Percentiles rank a stretch among this genome's conserved stretches.
phyloP scores from a whole-genome alignment of 2,888 invertebrate genomes.

The Harmothoe impar region DNA sequence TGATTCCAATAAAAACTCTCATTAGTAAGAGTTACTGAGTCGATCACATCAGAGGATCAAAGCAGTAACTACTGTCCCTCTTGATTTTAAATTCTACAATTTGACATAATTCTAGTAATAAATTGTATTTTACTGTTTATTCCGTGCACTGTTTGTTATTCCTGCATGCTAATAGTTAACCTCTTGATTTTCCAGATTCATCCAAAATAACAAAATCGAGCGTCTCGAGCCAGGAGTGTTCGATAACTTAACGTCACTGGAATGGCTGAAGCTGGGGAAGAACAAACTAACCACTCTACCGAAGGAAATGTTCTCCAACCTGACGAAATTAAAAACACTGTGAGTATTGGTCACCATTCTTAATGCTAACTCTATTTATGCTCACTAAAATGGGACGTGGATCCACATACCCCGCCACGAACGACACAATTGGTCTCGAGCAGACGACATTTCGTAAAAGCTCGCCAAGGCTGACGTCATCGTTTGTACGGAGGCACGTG shows the following conservation, averaged over 20 bases:
- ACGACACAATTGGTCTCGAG: too few species aligned
- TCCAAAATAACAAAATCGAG: conserved; percentile 90
- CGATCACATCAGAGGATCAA: too few species aligned
- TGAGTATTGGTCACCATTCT: conserved; percentile 85
- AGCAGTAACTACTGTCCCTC: too few species aligned
- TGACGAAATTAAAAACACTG: conserved; percentile 89
- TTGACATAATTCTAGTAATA: too few species aligned
- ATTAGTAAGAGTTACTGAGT: too few species aligned
- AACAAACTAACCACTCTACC: conserved; percentile 87
- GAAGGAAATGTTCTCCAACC: conserved; percentile 89
- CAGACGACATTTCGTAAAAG: too few species aligned
- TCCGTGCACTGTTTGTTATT: neutral
- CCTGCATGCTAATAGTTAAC: neutral
- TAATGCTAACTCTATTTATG: neutral
- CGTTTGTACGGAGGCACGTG: neutral
- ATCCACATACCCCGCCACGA: too few species aligned
- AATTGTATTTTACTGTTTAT: neutral
- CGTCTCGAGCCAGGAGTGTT: conserved; percentile 89
- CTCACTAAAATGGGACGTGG: too few species aligned
- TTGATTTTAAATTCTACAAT: too few species aligned
- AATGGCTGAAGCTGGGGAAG: conserved; percentile 90
- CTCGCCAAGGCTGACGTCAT: neutral
- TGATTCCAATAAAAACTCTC: too few species aligned
- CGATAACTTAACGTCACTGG: conserved; percentile 88
- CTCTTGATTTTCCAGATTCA: conserved; percentile 85